These are phyloP conservation scores for Caenorhabditis doughertyi DNA, from an alignment of 2,888 invertebrate genomes.

Conservation along the genomic window DNA sequence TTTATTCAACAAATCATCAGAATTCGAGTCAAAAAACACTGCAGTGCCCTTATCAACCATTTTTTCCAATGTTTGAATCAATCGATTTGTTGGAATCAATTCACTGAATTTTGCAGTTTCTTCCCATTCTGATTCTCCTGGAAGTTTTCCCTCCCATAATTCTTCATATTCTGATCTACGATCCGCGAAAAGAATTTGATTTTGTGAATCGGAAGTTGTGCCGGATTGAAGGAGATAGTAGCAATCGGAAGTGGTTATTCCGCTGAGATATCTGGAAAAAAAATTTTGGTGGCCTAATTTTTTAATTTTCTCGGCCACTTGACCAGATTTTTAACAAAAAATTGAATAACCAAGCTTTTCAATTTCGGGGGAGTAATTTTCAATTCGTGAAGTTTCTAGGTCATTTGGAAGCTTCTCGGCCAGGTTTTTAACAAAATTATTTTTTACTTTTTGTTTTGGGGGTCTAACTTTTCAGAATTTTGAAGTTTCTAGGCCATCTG, in stretches of 20 bases:
- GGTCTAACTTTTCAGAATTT: no score
- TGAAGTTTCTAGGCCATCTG: no score
- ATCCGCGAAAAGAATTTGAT: conserved; percentile 69
- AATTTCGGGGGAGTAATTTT: no score
- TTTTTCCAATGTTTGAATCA: conserved; percentile 61
- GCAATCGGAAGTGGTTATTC: conserved; percentile 69
- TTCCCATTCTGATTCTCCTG: conserved; percentile 65
- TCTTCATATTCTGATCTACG: conserved; percentile 68
- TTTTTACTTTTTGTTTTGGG: no score
- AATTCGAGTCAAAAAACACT: conserved; percentile 54
- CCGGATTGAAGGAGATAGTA: conserved; percentile 68
- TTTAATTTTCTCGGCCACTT: not conserved
- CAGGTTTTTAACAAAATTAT: no score
- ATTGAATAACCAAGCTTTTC: no score
- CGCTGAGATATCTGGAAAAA: conserved; percentile 74
- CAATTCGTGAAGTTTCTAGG: no score
- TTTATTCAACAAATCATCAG: conserved; percentile 24
- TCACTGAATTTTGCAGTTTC: conserved; percentile 70
- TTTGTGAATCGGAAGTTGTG: not conserved
- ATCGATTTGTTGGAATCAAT: conserved; percentile 71
- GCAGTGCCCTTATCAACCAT: conserved; percentile 54
- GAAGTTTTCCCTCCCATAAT: conserved; percentile 75
- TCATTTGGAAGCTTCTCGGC: no score
- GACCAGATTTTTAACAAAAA: no score
- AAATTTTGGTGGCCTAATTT: not conserved